phyloP scores from a whole-genome alignment of 30 jellyfish, hydroid and myxozoan species.

The Catostylus mosaicus region DNA sequence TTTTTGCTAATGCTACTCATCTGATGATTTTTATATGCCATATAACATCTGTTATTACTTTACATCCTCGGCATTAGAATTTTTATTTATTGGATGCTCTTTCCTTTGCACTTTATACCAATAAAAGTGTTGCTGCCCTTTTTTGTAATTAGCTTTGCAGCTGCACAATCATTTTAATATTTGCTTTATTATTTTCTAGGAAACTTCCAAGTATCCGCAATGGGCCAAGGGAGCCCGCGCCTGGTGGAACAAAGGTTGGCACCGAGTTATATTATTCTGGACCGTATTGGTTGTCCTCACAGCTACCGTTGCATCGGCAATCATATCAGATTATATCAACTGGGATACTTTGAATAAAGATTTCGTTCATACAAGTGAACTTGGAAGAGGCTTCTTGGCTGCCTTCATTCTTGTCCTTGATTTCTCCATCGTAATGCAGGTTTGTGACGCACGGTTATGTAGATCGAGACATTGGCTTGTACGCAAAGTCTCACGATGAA shows the following conservation, averaged over 20 bases:
- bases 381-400: constrained; percentile 91
- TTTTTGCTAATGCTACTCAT: no score
- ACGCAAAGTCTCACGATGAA: no score
- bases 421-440: constrained; percentile 94
- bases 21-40: no score
- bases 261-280: constrained; percentile 88
- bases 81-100: no score
- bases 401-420: constrained; percentile 90
- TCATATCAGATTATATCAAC: constrained; percentile 66
- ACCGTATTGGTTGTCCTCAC: constrained; percentile 70
- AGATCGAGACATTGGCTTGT: no score
- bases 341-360: constrained; percentile 88
- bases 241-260: constrained; percentile 93
- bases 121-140: no score
- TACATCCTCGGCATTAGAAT: no score
- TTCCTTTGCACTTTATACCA: no score
- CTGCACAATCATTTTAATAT: no score
- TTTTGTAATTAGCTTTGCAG: no score
- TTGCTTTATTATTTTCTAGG: constrained; percentile 43
- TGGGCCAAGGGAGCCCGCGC: constrained; percentile 71
- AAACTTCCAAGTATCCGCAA: constrained; percentile 47
- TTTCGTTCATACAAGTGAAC: constrained; percentile 87
- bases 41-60: no score
- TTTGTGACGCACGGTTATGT: constrained; percentile 17
- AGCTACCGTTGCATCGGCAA: constrained; percentile 72